A percentile compares a stretch with the other conserved stretches of the same genome.
Conservation (phyloP, 1,140 invertebrate species). For the Proctacanthus coquilletti region DNA sequence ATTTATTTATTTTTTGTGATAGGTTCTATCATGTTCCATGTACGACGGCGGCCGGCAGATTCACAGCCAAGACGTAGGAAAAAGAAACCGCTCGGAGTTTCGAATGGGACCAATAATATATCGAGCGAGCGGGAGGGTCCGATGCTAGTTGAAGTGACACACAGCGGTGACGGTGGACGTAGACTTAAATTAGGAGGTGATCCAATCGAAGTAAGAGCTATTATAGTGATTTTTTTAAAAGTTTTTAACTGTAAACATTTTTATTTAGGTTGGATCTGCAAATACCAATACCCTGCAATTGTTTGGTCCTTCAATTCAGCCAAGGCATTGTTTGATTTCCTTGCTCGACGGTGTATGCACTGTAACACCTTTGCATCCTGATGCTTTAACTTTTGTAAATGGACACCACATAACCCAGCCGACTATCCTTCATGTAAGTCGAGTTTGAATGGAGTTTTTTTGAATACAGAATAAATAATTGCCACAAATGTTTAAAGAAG, state of each 20-base stretch:
- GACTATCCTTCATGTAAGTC: slow-evolving; percentile 66
- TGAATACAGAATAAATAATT: neutral
- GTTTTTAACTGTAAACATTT: neutral
- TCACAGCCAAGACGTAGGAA: slow-evolving; percentile 76
- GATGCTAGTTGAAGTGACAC: slow-evolving; percentile 41
- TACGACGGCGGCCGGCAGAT: slow-evolving; percentile 73
- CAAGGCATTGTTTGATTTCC: slow-evolving; percentile 86
- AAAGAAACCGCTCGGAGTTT: slow-evolving; percentile 61
- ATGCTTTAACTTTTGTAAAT: slow-evolving; percentile 88
- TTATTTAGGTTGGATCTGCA: slow-evolving; percentile 41
- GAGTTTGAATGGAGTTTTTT: neutral
- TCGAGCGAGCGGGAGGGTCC: slow-evolving; percentile 33
- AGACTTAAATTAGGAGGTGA: slow-evolving; percentile 40
- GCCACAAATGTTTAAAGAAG: neutral
- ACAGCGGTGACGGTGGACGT: slow-evolving; percentile 45
- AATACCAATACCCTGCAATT: slow-evolving; percentile 47
- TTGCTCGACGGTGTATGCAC: slow-evolving; percentile 82
- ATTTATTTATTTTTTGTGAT: slow-evolving; percentile 6
- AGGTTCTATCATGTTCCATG: slow-evolving; percentile 93
- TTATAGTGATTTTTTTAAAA: neutral
- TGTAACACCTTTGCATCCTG: slow-evolving; percentile 79
- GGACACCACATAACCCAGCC: slow-evolving; percentile 83
- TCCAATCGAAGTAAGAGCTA: slow-evolving; percentile 40
- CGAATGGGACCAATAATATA: slow-evolving; percentile 33
- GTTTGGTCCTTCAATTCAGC: slow-evolving; percentile 70